Evolutionary conservation across 1,140 invertebrate genomes (phyloP).

Genomic region (Pseudomyrmex cubaensis): DNA sequence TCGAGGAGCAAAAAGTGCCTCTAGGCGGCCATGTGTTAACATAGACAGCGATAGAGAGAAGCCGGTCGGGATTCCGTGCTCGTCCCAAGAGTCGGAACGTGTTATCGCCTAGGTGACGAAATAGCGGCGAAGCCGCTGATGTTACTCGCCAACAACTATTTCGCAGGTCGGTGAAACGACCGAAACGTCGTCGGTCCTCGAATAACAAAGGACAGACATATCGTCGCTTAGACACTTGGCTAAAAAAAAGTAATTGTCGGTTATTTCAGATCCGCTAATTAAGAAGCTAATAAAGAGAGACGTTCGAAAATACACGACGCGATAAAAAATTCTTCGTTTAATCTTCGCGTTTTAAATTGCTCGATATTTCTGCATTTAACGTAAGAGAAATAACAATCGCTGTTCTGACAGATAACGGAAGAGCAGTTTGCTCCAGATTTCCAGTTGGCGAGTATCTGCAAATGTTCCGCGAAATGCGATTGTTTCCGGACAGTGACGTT

Average conservation of each 20-base stretch:
- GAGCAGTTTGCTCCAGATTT: conserved; percentile 18
- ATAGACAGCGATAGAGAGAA: not conserved
- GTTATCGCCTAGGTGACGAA: conserved; percentile 72
- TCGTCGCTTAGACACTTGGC: conserved; percentile 2
- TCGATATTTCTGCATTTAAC: conserved; percentile 1
- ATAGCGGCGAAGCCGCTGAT: conserved; percentile 7
- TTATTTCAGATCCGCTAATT: not conserved
- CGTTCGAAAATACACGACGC: not conserved
- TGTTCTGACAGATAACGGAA: conserved; percentile 7
- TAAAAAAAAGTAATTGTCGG: conserved; percentile 51
- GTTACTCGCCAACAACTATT: conserved; percentile 8
- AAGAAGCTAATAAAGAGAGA: not conserved
- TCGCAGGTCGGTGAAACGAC: not conserved
- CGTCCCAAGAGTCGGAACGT: conserved; percentile 57
- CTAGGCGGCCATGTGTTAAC: conserved; percentile 22
- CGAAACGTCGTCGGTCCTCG: not conserved
- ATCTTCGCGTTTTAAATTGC: too few relatives aligned
- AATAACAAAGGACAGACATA: conserved; percentile 3
- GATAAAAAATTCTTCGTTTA: too few relatives aligned
- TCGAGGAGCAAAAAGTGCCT: conserved; percentile 18
- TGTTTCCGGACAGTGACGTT: conserved; percentile 22
- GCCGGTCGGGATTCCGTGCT: conserved; percentile 13
- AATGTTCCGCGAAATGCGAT: conserved; percentile 9
- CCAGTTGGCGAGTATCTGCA: conserved; percentile 18
- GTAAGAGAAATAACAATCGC: conserved; percentile 22